Evolutionary conservation across 2,113 vertebrate genomes (phyloP).

Genomic region (Redunca redunca): DNA sequence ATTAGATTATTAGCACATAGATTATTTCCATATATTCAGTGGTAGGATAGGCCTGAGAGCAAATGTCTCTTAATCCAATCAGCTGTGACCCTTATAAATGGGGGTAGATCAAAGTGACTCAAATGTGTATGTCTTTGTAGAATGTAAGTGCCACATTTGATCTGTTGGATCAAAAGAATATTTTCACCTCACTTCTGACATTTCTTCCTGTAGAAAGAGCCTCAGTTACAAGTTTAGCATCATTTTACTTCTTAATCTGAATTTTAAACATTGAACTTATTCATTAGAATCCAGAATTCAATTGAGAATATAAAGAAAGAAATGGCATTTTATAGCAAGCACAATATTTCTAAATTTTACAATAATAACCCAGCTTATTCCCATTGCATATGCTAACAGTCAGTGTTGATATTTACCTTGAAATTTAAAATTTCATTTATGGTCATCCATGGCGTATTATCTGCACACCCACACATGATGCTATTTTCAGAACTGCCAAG

Average conservation of each 20-base stretch:
- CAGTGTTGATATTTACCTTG: not conserved
- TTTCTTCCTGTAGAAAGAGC: constrained; percentile 31
- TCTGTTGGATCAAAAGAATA: constrained; percentile 62
- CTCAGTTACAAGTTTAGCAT: not conserved
- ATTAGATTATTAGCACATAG: not conserved
- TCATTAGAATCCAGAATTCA: not conserved
- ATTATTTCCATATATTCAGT: constrained; percentile 3
- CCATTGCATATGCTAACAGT: not conserved
- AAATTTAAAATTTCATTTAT: not conserved
- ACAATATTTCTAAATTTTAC: not conserved
- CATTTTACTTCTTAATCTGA: not conserved
- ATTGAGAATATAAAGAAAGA: not conserved
- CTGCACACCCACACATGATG: not conserved
- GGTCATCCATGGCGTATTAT: not conserved
- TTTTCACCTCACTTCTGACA: constrained; percentile 34
- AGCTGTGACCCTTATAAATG: constrained; percentile 52
- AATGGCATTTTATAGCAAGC: not conserved
- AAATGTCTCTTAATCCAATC: constrained; percentile 68
- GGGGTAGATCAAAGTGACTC: constrained; percentile 60
- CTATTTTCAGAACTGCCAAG: not conserved
- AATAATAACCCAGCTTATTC: not conserved
- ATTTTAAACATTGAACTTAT: not conserved
- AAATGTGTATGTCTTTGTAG: constrained; percentile 5
- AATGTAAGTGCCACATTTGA: constrained; percentile 54
- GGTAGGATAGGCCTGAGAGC: not conserved